A percentile compares a stretch with the other conserved stretches of the same genome.
phyloP scores from a whole-genome alignment of 2,888 invertebrate species.

The Seladonia tumulorum region DNA sequence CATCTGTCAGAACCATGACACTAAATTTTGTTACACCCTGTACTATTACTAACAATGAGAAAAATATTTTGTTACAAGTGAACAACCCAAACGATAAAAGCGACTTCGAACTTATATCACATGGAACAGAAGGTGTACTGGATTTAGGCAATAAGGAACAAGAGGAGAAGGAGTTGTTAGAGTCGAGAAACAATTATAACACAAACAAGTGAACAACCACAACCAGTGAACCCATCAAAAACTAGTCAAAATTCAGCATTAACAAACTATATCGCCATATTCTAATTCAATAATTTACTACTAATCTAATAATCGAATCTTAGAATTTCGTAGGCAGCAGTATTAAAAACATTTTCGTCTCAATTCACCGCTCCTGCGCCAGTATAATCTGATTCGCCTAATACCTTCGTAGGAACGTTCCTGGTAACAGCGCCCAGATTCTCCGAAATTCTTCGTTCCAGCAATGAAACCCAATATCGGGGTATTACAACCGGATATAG shows the following conservation, averaged over 20 bases:
- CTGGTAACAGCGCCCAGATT: constrained; percentile 19
- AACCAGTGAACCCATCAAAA: too few species aligned
- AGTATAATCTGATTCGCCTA: constrained; percentile 6
- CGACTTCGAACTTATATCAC: constrained; percentile 75
- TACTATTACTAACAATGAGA: background rate
- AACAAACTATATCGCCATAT: background rate
- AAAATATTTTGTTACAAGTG: background rate
- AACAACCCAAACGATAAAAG: background rate
- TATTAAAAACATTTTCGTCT: background rate
- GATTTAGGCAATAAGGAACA: constrained; percentile 64
- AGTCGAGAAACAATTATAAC: too few species aligned
- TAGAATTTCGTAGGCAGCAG: background rate
- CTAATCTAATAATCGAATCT: background rate
- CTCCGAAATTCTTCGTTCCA: constrained; percentile 31
- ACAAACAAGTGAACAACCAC: too few species aligned
- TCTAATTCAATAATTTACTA: background rate
- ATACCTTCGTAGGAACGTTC: constrained; percentile 5
- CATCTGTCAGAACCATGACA: too few species aligned
- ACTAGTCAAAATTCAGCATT: background rate
- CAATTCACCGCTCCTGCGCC: background rate
- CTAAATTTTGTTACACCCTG: too few species aligned
- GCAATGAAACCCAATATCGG: constrained; percentile 39
- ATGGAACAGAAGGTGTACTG: constrained; percentile 72
- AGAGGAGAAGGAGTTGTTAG: too few species aligned
- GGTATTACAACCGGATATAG: constrained; percentile 72